Evolutionary conservation across 2,888 invertebrate genomes (phyloP), one percentile per base, ranked within the genome.

Genomic region (Prosapia bicincta): DNA sequence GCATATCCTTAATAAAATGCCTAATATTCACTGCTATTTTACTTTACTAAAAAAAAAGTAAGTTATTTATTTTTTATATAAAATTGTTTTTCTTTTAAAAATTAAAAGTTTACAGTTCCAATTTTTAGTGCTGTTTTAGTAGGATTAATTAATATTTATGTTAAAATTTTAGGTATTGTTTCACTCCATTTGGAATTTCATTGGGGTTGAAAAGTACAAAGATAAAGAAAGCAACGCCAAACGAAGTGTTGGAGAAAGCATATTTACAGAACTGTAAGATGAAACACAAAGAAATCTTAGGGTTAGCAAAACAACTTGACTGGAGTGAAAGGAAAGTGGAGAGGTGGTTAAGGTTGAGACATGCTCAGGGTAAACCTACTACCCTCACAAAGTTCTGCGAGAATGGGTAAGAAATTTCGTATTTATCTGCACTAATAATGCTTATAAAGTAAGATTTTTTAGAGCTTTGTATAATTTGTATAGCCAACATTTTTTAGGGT

Each of bases 361-460:
- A 92, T 79, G 91, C 92, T 72, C 94, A 95, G 85, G 95, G 95
- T 82, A 95, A 93, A 84, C 96, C 97, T 0, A 94, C 95, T 25
- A 94, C 93, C 3, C 88, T 97, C 81, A 91, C 92, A 69, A 97
- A 97, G 85, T 98, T 98, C 86, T 93, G 93, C 83, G 97, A 98
- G 87, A 95, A 94, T 83, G 90, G 93, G 86, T 88, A 80, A 78
- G 81, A n/a, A n/a, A n/a, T n/a, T n/a, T n/a, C n/a, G n/a, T n/a
- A n/a, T n/a, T n/a, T n/a, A n/a, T n/a, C n/a, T n/a, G n/a, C n/a
- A n/a, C n/a, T n/a, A n/a, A n/a, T n/a, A n/a, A n/a, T n/a, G n/a
- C n/a, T n/a, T n/a, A n/a, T n/a, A n/a, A n/a, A n/a, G n/a, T n/a
- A n/a, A n/a, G n/a, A n/a, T n/a, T n/a, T n/a, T n/a, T n/a, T n/a